Conservation (phyloP, 2,113 vertebrate genomes). For the Pomatostomus ruficeps region DNA sequence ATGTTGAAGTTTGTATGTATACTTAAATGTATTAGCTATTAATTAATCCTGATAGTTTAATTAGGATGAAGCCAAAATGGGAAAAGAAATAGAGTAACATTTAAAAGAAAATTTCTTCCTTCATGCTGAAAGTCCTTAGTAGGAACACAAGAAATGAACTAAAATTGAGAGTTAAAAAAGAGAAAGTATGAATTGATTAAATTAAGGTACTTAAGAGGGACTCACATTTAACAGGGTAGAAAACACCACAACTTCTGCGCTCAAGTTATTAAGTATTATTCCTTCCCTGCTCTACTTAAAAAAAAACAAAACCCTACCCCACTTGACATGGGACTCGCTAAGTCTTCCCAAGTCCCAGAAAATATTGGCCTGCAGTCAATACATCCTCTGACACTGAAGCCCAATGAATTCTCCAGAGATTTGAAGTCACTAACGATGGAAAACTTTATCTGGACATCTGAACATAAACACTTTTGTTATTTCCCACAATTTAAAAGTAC, state of each 20-base stretch:
- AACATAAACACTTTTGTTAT: background rate
- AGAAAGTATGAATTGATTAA: background rate
- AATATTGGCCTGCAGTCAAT: background rate
- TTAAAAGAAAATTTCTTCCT: background rate
- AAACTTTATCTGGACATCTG: background rate
- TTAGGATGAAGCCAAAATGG: background rate
- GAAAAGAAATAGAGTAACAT: background rate
- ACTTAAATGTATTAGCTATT: background rate
- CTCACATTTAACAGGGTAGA: background rate
- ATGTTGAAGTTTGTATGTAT: background rate
- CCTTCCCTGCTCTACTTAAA: background rate
- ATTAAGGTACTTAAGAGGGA: background rate
- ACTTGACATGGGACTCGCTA: background rate
- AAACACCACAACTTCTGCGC: background rate
- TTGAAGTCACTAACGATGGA: background rate
- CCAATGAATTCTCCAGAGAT: background rate
- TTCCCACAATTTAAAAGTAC: background rate
- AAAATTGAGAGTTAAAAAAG: background rate
- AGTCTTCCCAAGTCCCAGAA: background rate
- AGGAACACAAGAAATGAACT: background rate
- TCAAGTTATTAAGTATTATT: background rate
- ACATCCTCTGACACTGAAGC: background rate
- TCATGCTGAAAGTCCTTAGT: background rate
- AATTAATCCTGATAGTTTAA: background rate
- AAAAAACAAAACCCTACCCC: background rate